Evolutionary conservation across 2,113 vertebrate genomes (phyloP).

Genomic region (Dryoscopus gambensis): DNA sequence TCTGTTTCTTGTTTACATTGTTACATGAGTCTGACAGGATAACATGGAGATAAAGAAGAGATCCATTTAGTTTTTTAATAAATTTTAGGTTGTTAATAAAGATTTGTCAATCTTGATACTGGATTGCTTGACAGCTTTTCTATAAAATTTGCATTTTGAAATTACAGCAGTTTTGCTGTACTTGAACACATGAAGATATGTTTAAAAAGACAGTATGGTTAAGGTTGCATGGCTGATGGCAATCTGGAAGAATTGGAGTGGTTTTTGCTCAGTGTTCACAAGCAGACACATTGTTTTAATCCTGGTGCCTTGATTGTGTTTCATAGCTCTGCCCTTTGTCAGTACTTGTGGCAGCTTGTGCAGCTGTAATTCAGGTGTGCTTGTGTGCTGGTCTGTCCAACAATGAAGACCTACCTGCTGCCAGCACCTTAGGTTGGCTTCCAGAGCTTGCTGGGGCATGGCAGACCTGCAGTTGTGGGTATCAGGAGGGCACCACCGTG

Average conservation of each 20-base stretch:
- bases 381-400: background rate
- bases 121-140: background rate
- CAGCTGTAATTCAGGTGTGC: background rate
- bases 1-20: background rate
- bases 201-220: background rate
- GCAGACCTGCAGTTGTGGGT: background rate
- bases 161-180: background rate
- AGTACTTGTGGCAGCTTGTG: background rate
- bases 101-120: background rate
- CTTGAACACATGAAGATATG: background rate
- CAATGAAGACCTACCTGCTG: background rate
- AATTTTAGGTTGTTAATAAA: background rate
- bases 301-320: background rate
- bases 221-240: background rate
- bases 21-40: background rate
- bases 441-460: background rate
- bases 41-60: background rate
- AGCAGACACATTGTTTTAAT: background rate
- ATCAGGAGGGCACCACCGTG: background rate
- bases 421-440: fast-evolving
- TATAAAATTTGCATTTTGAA: background rate
- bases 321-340: background rate
- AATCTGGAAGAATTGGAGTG: background rate
- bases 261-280: background rate
- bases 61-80: background rate